phyloP scores from a whole-genome alignment of 1,140 invertebrate species.

The Chymomyza costata region DNA sequence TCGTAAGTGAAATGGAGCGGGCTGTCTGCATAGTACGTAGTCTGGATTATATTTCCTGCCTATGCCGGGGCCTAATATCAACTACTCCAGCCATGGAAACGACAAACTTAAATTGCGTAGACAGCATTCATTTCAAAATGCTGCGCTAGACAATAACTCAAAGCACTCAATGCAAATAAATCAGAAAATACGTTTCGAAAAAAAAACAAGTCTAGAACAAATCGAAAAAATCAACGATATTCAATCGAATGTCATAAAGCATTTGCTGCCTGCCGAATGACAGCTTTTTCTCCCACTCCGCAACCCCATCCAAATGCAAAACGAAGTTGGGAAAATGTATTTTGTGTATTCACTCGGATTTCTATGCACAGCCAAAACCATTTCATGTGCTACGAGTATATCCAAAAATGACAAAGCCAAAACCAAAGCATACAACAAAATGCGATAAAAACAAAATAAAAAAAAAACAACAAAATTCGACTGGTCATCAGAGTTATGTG shows the following conservation, averaged over 20 bases:
- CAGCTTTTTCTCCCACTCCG: slow-evolving; percentile 6
- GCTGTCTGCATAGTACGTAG: neutral
- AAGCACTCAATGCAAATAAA: slow-evolving; percentile 3
- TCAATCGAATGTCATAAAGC: slow-evolving; percentile 71
- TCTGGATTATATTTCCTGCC: neutral
- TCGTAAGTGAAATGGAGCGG: neutral
- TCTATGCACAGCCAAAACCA: slow-evolving; percentile 31
- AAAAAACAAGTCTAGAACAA: slow-evolving; percentile 21
- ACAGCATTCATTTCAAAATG: slow-evolving; percentile 6
- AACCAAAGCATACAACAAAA: slow-evolving; percentile 19
- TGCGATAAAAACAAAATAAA: slow-evolving; percentile 38
- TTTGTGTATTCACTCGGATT: slow-evolving; percentile 27
- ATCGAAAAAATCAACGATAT: slow-evolving; percentile 57
- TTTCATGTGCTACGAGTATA: slow-evolving; percentile 13
- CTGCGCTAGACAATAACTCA: slow-evolving; percentile 45
- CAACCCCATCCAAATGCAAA: slow-evolving; percentile 66
- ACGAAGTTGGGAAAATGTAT: slow-evolving; percentile 61
- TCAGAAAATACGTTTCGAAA: slow-evolving; percentile 7
- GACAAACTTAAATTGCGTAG: slow-evolving; percentile 36
- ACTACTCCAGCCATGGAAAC: neutral
- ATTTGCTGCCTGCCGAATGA: slow-evolving; percentile 41
- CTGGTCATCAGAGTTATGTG: slow-evolving; percentile 54
- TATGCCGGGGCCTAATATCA: neutral
- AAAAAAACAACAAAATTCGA: slow-evolving; percentile 46
- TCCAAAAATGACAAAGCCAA: slow-evolving; percentile 18